Base-by-base conservation (phyloP, 2,113 vertebrate species). In the Poecile atricapillus region DNA sequence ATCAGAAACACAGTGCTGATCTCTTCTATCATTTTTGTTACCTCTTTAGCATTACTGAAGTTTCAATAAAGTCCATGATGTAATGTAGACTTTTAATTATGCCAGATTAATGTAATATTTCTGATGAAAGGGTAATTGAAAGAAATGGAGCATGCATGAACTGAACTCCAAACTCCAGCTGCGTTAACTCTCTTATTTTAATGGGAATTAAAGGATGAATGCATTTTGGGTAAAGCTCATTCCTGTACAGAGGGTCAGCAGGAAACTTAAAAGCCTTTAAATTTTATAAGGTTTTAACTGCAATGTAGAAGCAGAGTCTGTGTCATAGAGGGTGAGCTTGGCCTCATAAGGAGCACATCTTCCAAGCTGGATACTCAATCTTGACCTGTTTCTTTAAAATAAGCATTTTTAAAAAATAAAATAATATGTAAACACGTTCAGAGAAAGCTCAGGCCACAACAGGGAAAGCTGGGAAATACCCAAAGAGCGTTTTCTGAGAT, bases 81-180 rank as follows among this genome's bases (percentile, higher is more conserved):
- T 65, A 90, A 94, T 63, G 77, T 41, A 68, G 80, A 23, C 81
- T 94, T 96, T 74, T 92, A 94, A 95, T 94, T 92, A 92, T 53
- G 77, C 56, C 70, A 96, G 94, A 95, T 96, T 94, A 96, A 94
- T 93, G 78, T 76, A 89, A 70, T 93, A 87, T 91, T 96, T 93
- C 95, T 74, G 75, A 93, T 89, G 93, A 93, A 92, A 91, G 55
- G 63, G 83, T 87, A 97, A 95, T 91, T 94, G 94, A 84, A 94
- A 89, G 96, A 96, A 97, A 93, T 91, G 70, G 94, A 85, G 89
- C 78, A 41, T 93, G 78, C 63, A 70, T 47, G 90, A 84, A 87
- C 52, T 67, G 65, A 93, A 92, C 83, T 80, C 41, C 86, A 83
- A 79, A 73, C 47, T 93, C 83, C 68, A 92, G 86, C 87, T 90